Evolutionary conservation across 2,113 vertebrate genomes (phyloP), one percentile per base, ranked within the genome.

Genomic region (Cryptomyrus ogoouensis): DNA sequence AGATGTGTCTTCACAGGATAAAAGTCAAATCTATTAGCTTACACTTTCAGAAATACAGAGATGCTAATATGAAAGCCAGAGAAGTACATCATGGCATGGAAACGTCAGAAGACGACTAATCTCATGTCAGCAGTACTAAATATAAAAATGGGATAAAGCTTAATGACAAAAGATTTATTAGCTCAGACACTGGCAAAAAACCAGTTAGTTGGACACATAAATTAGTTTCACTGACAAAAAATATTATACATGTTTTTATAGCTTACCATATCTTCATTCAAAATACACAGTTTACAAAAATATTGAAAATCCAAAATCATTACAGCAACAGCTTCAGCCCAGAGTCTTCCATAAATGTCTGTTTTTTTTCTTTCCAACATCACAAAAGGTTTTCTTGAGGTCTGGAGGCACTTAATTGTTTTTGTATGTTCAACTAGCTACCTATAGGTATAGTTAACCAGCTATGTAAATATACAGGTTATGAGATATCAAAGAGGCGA

Each of bases 361-460:
- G 3, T 49, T 47, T 46, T n/a, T 27, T 53, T 56, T 39, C 47
- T 53, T 39, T 35, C n/a, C 58, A 66, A 66, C 58, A 66, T 66
- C 7, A 49, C 83, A 86, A 49, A 5, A 35, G 13, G 49, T 52
- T 86, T 50, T 86, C 10, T 70, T 49, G 84, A 52, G 19, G 53
- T 31, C 56, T 74, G 31, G 49, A 88, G 70, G 86, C 90, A 90
- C 85, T 88, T 90, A 70, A 49, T 35, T 13, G 52, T 74, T 87
- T 24, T 7, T 31, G 44, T 74, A 47, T 1, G 47, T 88, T 70
- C 5, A 74, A 53, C 27, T 31, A 39, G 8, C n/a, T 89, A 35
- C 13, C 15, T 89, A 56, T 53, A 53, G 5, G 10, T 53, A 31
- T 35, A 53, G 50, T 53, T n/a, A 31, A 87, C 47, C 31, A 19